Base-by-base conservation (phyloP, 2,113 vertebrate species). In the Elephantulus edwardii region DNA sequence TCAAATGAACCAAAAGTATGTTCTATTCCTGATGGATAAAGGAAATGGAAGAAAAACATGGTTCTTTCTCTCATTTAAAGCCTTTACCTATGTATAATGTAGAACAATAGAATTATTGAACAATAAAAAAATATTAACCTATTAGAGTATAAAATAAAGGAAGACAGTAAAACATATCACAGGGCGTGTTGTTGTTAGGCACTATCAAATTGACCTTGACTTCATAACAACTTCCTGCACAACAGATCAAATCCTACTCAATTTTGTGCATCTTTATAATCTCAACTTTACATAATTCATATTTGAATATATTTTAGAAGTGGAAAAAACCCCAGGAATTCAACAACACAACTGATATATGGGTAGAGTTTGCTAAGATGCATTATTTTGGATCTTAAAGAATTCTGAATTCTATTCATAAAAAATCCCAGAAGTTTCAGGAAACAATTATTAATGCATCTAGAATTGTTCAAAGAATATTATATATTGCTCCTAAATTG, bases 381-480 rank as follows among this genome's bases (percentile, higher is more conserved):
- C 11, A 66, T 6, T 64, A 12, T 78, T 93, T 20, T 35, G 28
- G 28, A 91, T 64, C 22, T 78, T 9, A 19, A 83, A 60, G 8
- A 81, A 44, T 33, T 68, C 30, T 74, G 46, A 5, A 66, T 76
- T n/a, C n/a, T n/a, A n/a, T n/a, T 5, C 62, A 48, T 19, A 50
- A 56, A 14, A 88, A 81, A 71, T 6, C 5, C 81, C 26, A 2
- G 28, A 62, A 89, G 14, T 76, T 85, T n/a, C 52, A 71, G 42
- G 20, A 24, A 85, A 30, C 87, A 85, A 70, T 9, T 56, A 33
- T 66, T 50, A 93, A 78, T n/a, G 38, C 66, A 14, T 9, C 54
- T 88, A 48, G 14, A 91, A 72, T 8, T 89, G 13, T 84, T 86
- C n/a, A 26, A 90, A 83, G 12, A 90, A 62, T 8, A 33, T 54